A percentile compares a stretch with the other conserved stretches of the same genome.
These are phyloP conservation scores for Streptopelia turtur DNA, from an alignment of 2,797 vertebrate genomes.

Conservation along the genomic window DNA sequence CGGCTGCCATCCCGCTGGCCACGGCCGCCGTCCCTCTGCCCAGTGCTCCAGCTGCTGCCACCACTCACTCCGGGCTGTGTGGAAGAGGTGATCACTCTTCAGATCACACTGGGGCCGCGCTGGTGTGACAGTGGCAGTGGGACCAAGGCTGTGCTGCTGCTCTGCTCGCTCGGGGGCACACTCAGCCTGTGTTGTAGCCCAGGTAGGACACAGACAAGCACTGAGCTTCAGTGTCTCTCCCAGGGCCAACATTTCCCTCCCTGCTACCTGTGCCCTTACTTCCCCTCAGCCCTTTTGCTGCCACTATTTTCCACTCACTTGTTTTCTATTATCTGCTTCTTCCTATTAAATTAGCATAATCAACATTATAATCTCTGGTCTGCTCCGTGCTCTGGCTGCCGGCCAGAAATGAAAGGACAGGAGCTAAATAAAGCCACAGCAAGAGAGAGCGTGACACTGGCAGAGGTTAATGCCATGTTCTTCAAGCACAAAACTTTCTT, in stretches of 20 bases:
- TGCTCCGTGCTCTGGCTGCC: background rate
- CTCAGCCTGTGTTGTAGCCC: accelerated
- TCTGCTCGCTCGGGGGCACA: background rate
- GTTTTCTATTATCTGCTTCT: conserved; percentile 12
- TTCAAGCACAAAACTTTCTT: background rate
- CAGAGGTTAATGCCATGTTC: background rate
- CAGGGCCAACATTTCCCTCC: background rate
- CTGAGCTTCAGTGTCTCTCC: background rate
- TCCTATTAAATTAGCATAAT: conserved; percentile 45
- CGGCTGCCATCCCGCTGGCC: no score
- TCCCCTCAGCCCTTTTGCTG: background rate
- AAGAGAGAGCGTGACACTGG: background rate
- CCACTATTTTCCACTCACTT: background rate
- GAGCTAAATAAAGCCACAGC: background rate
- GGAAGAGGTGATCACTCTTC: background rate
- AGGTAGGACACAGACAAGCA: background rate
- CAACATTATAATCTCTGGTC: background rate
- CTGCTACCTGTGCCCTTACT: background rate
- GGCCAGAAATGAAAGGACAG: background rate
- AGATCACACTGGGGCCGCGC: accelerated
- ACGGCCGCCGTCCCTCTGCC: background rate
- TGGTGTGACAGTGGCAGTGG: accelerated
- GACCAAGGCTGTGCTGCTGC: background rate
- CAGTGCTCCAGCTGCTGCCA: background rate
- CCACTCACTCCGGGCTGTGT: background rate